Conservation (phyloP, 2,888 invertebrate genomes). For the Listrodromus nycthemerus region DNA sequence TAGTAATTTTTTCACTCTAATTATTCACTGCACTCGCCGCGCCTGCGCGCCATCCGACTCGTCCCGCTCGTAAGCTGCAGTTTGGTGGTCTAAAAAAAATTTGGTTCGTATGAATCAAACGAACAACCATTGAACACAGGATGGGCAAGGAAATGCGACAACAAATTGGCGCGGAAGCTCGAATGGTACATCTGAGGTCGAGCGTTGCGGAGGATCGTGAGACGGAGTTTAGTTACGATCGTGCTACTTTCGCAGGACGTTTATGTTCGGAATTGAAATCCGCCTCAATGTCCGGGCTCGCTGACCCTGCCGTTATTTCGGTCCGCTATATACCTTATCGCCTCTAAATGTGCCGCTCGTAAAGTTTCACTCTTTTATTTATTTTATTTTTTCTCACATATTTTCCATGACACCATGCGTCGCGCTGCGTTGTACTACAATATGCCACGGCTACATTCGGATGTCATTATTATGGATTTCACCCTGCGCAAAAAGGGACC, state of each 20-base stretch:
- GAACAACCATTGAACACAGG: constrained; percentile 22
- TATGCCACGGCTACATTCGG: constrained; percentile 42
- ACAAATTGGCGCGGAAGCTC: constrained; percentile 18
- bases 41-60: background rate
- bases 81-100: background rate
- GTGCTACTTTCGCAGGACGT: constrained; percentile 42
- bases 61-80: background rate
- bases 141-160: constrained; percentile 15
- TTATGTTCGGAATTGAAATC: constrained; percentile 58
- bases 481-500: constrained; percentile 24
- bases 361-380: constrained; percentile 29
- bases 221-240: constrained; percentile 57
- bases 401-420: background rate
- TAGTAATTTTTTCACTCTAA: background rate
- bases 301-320: constrained; percentile 13
- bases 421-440: background rate
- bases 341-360: constrained; percentile 34
- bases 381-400: constrained; percentile 24
- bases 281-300: constrained; percentile 43
- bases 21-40: background rate
- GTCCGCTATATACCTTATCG: constrained; percentile 14
- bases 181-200: background rate
- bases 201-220: constrained; percentile 16
- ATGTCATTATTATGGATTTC: constrained; percentile 59
- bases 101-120: background rate